These are phyloP conservation scores for Autographa pulchrina DNA, from an alignment of 2,888 invertebrate genomes.

Conservation along the genomic window DNA sequence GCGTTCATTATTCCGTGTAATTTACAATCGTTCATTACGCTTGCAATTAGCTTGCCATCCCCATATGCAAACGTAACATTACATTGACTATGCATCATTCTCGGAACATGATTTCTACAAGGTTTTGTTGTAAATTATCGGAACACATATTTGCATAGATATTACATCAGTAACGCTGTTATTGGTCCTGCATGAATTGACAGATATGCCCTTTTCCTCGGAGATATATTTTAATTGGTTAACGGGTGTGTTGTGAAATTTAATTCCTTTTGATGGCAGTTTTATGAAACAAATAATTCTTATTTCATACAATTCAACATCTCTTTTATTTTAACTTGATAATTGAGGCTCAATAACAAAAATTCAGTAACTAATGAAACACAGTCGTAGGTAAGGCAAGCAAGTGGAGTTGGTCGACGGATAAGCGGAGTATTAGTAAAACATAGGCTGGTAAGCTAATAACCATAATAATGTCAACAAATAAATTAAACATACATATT, in stretches of 20 bases:
- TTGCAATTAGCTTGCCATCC: slow-evolving; percentile 81
- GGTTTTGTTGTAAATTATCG: slow-evolving; percentile 42
- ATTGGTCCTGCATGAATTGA: slow-evolving; percentile 20
- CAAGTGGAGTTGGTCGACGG: too few relatives aligned
- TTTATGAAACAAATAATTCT: neutral
- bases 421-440: too few relatives aligned
- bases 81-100: slow-evolving; percentile 69
- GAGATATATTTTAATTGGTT: slow-evolving; percentile 11
- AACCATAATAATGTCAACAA: slow-evolving; percentile 25
- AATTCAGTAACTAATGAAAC: too few relatives aligned
- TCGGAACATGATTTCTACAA: slow-evolving; percentile 60
- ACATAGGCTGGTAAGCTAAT: slow-evolving; percentile 2
- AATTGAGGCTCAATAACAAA: too few relatives aligned
- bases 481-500: slow-evolving; percentile 30
- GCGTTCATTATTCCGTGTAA: slow-evolving; percentile 81
- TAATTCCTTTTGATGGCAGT: neutral
- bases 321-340: neutral
- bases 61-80: slow-evolving; percentile 62
- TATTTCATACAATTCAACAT: neutral
- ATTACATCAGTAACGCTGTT: slow-evolving; percentile 21
- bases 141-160: slow-evolving; percentile 27
- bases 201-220: slow-evolving; percentile 6
- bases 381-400: too few relatives aligned
- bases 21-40: slow-evolving; percentile 83
- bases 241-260: slow-evolving; percentile 5